Conservation (phyloP, 2,888 invertebrate species). For the Drosophila borborema region DNA sequence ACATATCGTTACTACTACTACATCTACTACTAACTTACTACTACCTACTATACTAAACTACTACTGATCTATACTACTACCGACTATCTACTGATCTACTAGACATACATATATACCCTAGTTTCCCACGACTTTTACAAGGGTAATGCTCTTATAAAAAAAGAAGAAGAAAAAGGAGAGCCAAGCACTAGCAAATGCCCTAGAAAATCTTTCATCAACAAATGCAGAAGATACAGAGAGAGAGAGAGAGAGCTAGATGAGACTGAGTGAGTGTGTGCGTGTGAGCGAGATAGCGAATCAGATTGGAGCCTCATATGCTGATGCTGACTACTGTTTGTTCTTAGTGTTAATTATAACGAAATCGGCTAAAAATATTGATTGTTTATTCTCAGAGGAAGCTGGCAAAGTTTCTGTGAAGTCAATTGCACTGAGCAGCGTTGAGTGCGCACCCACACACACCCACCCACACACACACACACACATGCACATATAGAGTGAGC, state of each 20-base stretch:
- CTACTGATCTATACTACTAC: no score
- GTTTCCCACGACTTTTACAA: background rate
- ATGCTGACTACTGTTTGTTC: conserved; percentile 4
- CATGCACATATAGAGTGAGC: background rate
- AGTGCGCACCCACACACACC: conserved; percentile 1
- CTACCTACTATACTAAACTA: no score
- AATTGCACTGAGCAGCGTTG: conserved; percentile 23
- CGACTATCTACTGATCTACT: no score
- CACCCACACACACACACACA: conserved; percentile 1
- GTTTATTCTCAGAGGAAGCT: conserved; percentile 45
- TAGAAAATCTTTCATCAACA: background rate
- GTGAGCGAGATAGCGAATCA: background rate
- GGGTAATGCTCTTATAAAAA: background rate
- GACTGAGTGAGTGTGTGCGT: background rate
- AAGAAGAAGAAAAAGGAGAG: background rate
- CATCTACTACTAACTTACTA: no score
- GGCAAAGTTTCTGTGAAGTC: conserved; percentile 10
- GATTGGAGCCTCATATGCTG: conserved; percentile 14
- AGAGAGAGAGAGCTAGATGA: background rate
- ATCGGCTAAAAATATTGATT: conserved; percentile 63
- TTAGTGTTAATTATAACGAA: conserved; percentile 34
- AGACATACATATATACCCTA: background rate
- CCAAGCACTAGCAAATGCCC: background rate
- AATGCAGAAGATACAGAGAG: background rate
- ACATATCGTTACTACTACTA: no score